Conservation (phyloP, 2,888 invertebrate species). For the Agrochola litura region DNA sequence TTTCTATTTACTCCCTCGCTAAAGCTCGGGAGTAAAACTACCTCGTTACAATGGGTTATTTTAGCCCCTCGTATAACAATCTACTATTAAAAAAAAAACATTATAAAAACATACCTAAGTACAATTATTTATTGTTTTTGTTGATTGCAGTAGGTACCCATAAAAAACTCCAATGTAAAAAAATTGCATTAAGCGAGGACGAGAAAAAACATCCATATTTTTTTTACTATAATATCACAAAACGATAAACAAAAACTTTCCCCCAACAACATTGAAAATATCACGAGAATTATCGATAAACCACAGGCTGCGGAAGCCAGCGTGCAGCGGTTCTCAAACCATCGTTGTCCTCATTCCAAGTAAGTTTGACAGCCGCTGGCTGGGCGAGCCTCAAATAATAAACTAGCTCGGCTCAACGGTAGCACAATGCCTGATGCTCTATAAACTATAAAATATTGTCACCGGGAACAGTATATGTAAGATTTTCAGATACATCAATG, state of each 20-base stretch:
- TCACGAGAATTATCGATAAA: constrained; percentile 17
- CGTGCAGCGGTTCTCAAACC: constrained; percentile 44
- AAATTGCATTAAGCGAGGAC: too few species aligned
- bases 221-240: background rate
- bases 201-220: too few species aligned
- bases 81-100: too few species aligned
- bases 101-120: too few species aligned
- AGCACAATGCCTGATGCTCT: constrained; percentile 73
- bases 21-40: too few species aligned
- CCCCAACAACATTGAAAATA: background rate
- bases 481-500: constrained; percentile 55
- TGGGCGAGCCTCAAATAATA: constrained; percentile 65
- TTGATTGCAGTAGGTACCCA: too few species aligned
- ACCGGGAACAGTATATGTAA: constrained; percentile 67
- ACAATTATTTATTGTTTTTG: too few species aligned
- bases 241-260: background rate
- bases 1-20: too few species aligned
- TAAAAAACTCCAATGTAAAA: too few species aligned
- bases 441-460: constrained; percentile 85
- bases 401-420: constrained; percentile 70
- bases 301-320: constrained; percentile 6
- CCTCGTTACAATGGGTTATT: too few species aligned
- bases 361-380: constrained; percentile 62
- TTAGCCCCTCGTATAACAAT: too few species aligned
- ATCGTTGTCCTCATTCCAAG: constrained; percentile 7